A percentile compares a stretch with the other conserved stretches of the same genome.
Conservation (phyloP, 2,113 vertebrate species). For the Rana temporaria region DNA sequence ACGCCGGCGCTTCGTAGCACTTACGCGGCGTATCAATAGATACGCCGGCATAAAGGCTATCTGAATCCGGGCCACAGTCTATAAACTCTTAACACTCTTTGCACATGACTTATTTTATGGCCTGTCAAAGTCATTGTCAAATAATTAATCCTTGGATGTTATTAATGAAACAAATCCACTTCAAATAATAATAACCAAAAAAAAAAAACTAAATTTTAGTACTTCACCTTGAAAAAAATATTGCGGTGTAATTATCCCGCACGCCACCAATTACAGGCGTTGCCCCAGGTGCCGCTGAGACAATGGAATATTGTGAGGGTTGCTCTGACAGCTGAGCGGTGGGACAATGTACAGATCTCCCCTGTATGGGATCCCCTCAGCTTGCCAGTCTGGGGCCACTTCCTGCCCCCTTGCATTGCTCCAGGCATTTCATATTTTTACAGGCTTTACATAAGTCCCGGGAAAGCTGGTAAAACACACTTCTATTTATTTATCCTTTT, state of each 20-base stretch:
- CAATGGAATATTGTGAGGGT: not conserved
- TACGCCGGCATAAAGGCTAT: too few species aligned
- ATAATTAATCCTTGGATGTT: not conserved
- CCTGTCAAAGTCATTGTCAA: not conserved
- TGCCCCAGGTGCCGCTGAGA: not conserved
- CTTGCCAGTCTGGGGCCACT: not conserved
- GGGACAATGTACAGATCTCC: not conserved
- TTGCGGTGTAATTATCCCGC: not conserved
- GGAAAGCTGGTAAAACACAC: slow-evolving; percentile 28
- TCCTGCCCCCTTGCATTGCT: not conserved
- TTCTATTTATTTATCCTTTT: not conserved
- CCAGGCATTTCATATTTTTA: slow-evolving; percentile 14
- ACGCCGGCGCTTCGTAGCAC: too few species aligned
- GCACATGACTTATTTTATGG: too few species aligned
- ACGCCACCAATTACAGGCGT: too few species aligned
- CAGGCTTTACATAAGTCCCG: slow-evolving; percentile 6
- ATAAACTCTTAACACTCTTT: not conserved
- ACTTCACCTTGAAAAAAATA: not conserved
- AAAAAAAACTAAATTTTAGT: not conserved
- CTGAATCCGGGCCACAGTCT: too few species aligned
- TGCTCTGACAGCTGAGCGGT: slow-evolving; percentile 12
- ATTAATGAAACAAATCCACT: not conserved
- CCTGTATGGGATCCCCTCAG: not conserved
- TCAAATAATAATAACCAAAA: not conserved
- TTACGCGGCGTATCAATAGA: too few species aligned